Base-by-base conservation (phyloP, 2,888 invertebrate species). In the Ophonus ardosiacus region DNA sequence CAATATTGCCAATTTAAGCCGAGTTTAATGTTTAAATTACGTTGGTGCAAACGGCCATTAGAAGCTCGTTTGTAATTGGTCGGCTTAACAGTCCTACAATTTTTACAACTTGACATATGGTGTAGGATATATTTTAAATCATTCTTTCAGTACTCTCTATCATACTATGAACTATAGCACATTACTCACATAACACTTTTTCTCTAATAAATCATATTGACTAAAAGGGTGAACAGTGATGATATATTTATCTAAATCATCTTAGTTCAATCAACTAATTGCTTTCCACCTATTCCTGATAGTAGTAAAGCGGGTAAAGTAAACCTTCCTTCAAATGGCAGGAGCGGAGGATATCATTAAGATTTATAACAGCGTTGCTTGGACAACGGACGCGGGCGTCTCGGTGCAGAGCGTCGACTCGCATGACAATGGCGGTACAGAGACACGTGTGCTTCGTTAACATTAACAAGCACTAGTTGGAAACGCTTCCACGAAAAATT, bases 401-500 rank as follows among this genome's bases (percentile, higher is more conserved):
- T 31, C 4, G 31, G 31, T 31, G 31, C 43, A 13, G 61, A 10
- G 61, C 21, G 21, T 17, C 43, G 65, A 0, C 10, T 21, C 31
- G 65, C 65, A 65, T 65, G 65, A 65, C 65, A 65, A 65, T 65
- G 65, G 31, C 21, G 21, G 18, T 63, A 63, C 1, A 8, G 18
- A 13, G 65, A 21, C 65, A 65, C 65, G 24, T 65, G 65, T 6
- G 24, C 65, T 40, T 74, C 74, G 38, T 74, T 74, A 74, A 31
- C 74, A 74, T 74, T 74, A 65, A 65, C 65, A 21, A 65, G 18
- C 24, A 10, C 10, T 51, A 31, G 31, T 31, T 31, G 43, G 43
- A 51, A 13, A 51, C 59, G 59, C 59, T 59, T 21, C 21, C 21
- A 21, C 31, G 31, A 31, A 31, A 31, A 31, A 31, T 31, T 6